Evolutionary conservation across 2,797 vertebrate species (phyloP).

Genomic region (Hipposideros larvatus): DNA sequence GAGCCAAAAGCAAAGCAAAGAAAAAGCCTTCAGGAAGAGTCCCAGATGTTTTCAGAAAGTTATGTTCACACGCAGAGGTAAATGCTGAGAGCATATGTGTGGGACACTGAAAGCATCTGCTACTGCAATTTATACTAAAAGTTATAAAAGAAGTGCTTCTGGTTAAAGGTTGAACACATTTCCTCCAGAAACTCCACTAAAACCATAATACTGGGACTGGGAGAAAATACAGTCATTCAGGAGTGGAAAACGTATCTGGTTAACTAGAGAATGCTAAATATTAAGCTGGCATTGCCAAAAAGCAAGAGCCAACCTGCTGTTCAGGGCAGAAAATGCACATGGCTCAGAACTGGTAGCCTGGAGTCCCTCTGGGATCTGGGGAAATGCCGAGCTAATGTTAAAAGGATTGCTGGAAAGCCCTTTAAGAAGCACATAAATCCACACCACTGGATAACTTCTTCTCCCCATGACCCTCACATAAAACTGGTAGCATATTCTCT

Average conservation of each 20-base stretch:
- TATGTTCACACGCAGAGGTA: background rate
- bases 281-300: background rate
- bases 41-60: background rate
- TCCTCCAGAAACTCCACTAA: background rate
- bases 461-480: background rate
- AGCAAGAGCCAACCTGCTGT: background rate
- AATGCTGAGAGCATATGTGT: background rate
- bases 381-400: fast-evolving
- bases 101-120: background rate
- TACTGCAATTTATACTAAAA: background rate
- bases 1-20: background rate
- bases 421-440: background rate
- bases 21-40: background rate
- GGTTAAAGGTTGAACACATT: background rate
- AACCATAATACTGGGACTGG: background rate
- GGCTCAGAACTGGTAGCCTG: background rate
- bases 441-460: background rate
- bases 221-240: background rate
- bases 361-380: no score
- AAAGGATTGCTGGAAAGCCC: background rate
- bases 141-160: background rate
- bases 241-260: no score
- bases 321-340: background rate
- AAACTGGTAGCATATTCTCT: background rate
- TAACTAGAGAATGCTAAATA: background rate